A percentile compares a stretch with the other conserved stretches of the same genome.
These are phyloP conservation scores for Peromyscus melanophrys DNA, from an alignment of 2,797 vertebrate species.

Conservation along the genomic window DNA sequence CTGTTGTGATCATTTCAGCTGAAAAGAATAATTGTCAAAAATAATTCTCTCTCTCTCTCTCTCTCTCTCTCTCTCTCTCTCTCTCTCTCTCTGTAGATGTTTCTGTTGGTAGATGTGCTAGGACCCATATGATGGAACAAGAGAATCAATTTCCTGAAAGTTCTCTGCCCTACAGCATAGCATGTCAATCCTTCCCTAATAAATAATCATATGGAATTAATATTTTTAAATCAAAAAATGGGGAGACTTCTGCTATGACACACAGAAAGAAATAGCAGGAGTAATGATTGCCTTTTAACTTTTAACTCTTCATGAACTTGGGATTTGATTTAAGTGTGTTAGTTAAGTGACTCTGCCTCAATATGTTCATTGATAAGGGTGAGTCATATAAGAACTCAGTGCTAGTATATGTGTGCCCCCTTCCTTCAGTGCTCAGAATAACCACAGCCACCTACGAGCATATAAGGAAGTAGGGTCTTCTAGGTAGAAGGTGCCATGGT, in stretches of 20 bases:
- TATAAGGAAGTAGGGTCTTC: not conserved
- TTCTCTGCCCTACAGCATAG: not conserved
- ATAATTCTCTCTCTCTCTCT: too few relatives aligned
- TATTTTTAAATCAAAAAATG: not conserved
- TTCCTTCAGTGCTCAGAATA: not conserved
- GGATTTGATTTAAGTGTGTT: conserved; percentile 14
- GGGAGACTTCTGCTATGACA: not conserved
- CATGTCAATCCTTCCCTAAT: not conserved
- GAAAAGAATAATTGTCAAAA: not conserved
- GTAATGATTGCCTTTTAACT: not conserved
- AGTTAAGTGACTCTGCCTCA: not conserved
- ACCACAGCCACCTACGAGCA: not conserved
- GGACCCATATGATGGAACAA: not conserved
- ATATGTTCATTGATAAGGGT: not conserved
- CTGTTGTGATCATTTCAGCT: not conserved
- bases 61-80: too few relatives aligned
- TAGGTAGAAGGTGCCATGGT: not conserved
- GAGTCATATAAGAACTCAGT: not conserved
- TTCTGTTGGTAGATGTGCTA: not conserved
- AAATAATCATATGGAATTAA: not conserved
- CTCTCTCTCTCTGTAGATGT: not conserved
- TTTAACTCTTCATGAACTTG: not conserved
- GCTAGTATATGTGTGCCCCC: not conserved
- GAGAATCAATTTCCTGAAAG: not conserved
- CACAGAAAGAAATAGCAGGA: not conserved